Percentiles rank a stretch among this genome's conserved stretches.
Evolutionary conservation across 2,797 vertebrate species (phyloP).

Genomic region (Mus caroli): DNA sequence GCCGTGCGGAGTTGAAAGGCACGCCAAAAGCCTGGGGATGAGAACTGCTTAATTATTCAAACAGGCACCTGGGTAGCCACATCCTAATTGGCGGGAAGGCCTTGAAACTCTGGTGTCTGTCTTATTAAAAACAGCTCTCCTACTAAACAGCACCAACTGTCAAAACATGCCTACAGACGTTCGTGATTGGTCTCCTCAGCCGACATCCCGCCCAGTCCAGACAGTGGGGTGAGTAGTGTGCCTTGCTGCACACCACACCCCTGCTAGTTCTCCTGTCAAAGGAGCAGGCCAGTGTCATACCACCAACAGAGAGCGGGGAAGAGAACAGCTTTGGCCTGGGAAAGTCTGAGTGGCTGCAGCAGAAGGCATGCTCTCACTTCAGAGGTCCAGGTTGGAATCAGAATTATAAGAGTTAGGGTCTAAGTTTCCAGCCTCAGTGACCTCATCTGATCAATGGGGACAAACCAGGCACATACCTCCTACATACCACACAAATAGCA

Average conservation of each 20-base stretch:
- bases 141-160: background rate
- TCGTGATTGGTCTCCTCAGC: background rate
- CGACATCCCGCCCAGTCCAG: background rate
- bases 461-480: background rate
- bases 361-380: background rate
- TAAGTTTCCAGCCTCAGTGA: background rate
- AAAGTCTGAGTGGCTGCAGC: background rate
- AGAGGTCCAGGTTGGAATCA: fast-evolving
- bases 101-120: background rate
- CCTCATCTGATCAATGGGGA: fast-evolving
- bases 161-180: background rate
- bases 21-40: background rate
- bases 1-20: background rate
- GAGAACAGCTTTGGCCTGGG: background rate
- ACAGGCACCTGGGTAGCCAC: background rate
- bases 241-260: background rate
- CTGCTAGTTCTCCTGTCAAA: background rate
- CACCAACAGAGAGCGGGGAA: fast-evolving
- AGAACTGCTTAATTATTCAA: slow-evolving; percentile 9
- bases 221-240: fast-evolving
- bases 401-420: background rate
- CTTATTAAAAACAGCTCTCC: background rate
- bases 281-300: background rate
- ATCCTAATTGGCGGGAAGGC: background rate
- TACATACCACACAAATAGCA: fast-evolving